Conservation (phyloP, 2,113 vertebrate species). For the Phoenicopterus ruber region DNA sequence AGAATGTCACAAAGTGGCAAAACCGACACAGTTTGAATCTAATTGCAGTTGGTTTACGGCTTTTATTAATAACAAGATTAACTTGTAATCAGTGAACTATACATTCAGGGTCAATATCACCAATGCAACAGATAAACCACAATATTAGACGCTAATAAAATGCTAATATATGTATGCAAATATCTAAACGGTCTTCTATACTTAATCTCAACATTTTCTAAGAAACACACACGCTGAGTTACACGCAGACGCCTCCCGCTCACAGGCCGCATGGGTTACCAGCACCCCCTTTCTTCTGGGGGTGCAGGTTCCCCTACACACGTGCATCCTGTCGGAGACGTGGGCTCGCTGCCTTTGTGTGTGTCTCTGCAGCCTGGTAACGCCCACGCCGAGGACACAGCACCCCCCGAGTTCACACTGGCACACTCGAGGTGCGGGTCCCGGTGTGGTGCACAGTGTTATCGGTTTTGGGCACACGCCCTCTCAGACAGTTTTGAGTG, state of each 20-base stretch:
- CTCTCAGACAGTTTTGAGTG: not conserved
- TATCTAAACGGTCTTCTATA: not conserved
- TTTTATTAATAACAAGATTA: not conserved
- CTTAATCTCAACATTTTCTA: not conserved
- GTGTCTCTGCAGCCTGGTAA: not conserved
- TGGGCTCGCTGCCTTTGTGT: not conserved
- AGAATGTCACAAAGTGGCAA: not conserved
- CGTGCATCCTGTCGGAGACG: not conserved
- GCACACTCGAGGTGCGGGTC: too few relatives aligned
- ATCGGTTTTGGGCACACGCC: not conserved
- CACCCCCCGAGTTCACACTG: not conserved
- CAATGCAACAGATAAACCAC: not conserved
- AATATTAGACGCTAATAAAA: not conserved
- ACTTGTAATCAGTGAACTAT: not conserved
- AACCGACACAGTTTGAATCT: not conserved
- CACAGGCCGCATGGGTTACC: not conserved
- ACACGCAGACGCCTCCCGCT: not conserved
- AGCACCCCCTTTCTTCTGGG: not conserved
- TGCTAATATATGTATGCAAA: not conserved
- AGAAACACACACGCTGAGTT: rapidly evolving
- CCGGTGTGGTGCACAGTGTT: not conserved
- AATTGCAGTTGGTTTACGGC: not conserved
- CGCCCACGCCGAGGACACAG: too few relatives aligned
- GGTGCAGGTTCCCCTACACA: not conserved
- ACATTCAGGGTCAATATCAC: not conserved